A percentile compares a stretch with the other conserved stretches of the same genome.
These are phyloP conservation scores for Pterobdella sp. DNA, from an alignment of 2,888 invertebrate genomes.

Conservation along the genomic window DNA sequence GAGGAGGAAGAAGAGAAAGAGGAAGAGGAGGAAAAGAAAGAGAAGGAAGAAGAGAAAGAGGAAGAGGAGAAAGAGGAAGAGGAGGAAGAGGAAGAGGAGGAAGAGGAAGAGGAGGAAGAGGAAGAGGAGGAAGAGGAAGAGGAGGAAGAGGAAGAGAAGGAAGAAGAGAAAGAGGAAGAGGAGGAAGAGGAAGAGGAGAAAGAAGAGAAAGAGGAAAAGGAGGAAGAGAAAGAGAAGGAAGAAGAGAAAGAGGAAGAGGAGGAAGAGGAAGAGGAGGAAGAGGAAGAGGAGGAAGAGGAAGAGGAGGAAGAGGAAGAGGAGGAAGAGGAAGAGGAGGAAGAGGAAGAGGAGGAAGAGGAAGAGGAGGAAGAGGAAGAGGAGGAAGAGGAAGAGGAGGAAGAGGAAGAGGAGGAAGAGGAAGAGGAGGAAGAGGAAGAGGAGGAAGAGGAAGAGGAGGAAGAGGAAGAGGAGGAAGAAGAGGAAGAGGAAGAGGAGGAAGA, in stretches of 20 bases:
- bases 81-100: no score
- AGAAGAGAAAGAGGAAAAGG: not conserved
- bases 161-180: not conserved
- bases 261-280: not conserved
- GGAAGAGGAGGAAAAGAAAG: no score
- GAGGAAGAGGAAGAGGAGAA: not conserved
- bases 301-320: not conserved
- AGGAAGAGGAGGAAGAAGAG: not conserved
- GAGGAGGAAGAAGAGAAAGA: no score
- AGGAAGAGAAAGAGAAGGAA: not conserved
- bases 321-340: slow-evolving; percentile 33
- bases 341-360: not conserved
- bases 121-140: not conserved
- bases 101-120: not conserved
- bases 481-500: not conserved
- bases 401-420: not conserved
- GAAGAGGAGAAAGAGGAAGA: no score
- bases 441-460: not conserved
- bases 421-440: not conserved
- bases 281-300: not conserved
- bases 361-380: not conserved
- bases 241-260: not conserved
- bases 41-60: no score
- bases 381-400: not conserved
- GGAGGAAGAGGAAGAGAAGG: not conserved